Conservation (phyloP, 2,888 invertebrate species). For the Oasisia sp. region DNA sequence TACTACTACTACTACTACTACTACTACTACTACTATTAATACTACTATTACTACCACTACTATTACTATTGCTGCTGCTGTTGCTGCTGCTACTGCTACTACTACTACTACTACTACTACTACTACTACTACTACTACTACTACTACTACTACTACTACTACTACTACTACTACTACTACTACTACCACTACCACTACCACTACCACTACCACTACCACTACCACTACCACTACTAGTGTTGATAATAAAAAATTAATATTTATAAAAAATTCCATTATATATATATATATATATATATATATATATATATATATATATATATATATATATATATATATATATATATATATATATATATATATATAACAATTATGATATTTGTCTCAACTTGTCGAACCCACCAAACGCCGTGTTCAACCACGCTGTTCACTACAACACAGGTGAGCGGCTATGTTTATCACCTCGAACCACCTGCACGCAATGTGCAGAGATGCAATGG, state of each 20-base stretch:
- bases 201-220: background rate
- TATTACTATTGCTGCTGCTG: background rate
- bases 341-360: no score
- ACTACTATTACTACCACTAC: background rate
- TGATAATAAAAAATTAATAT: no score
- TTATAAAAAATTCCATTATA: no score
- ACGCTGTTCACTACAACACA: no score
- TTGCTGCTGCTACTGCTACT: background rate
- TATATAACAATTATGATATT: no score
- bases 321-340: no score
- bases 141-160: background rate
- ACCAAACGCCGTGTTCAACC: no score
- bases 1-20: no score
- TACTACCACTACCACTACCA: background rate
- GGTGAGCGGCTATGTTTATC: background rate
- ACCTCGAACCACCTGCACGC: background rate
- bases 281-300: no score
- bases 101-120: background rate
- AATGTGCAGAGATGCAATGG: background rate
- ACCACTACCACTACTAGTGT: background rate
- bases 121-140: background rate
- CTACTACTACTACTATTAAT: no score
- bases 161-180: background rate
- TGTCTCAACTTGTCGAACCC: no score
- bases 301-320: no score